Evolutionary conservation across 2,797 vertebrate genomes (phyloP), one percentile per base, ranked within the genome.

Genomic region (Staurois parvus): DNA sequence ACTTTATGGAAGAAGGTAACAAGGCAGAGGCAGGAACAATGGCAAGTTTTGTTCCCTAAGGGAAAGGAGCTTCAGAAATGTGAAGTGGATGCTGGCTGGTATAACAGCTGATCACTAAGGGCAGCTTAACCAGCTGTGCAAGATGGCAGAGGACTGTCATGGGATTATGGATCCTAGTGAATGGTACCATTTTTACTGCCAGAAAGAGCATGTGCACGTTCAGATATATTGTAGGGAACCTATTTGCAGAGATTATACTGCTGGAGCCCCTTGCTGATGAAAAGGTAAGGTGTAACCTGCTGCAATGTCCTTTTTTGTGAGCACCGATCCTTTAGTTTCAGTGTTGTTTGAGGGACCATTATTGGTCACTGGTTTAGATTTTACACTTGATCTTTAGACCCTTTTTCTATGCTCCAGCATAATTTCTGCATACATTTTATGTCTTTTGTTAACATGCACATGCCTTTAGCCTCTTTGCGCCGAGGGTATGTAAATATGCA

Each of bases 61-160:
- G 7, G 21, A 68, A 19, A 79, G 62, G 29, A 6, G 62, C 28
- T 67, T 79, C 11, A 28, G 28, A 11, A 68, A 3, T 17, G 64
- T 45, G 32, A 28, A 2, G 26, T 10, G 15, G 67, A 24, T 32
- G 67, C 64, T 80, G 45, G 13, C 64, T 72, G 42, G 45, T 69
- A 59, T 37, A 56, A 59, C 78, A 72, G 67, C 45, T 72, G 67
- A 80, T 80, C 30, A 28, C 48, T 17, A 66, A 67, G 76, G 62
- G 24, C 40, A 66, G 64, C 62, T 67, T 67, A 79, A 30, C 34
- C 76, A 78, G 62, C 76, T 78, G 76, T 66, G n/a, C n/a, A 64
- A 64, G 24, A 64, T 64, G 62, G 76, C 76, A 42, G 76, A 32
- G 34, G 76, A 42, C 62, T 78, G 76, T 34, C 62, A 77, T 64